Evolutionary conservation across 2,113 vertebrate species (phyloP).

Genomic region (Coptodon bakossiorum): DNA sequence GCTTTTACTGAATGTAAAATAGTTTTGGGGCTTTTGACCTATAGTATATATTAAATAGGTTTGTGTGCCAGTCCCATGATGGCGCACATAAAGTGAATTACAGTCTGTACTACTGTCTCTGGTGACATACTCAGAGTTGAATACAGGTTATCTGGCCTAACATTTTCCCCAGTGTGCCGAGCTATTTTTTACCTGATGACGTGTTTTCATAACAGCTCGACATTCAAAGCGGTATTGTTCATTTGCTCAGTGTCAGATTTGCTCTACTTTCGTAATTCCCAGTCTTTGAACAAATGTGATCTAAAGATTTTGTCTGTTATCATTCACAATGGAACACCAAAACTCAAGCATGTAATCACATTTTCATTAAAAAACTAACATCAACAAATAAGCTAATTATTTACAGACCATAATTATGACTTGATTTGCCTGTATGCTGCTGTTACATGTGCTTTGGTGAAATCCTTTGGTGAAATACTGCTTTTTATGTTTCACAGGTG

Average conservation of each 20-base stretch:
- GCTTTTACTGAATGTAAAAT: not conserved
- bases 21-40: not conserved
- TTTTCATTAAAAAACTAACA: not conserved
- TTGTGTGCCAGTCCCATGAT: not conserved
- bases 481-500: constrained; percentile 55
- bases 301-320: not conserved
- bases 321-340: not conserved
- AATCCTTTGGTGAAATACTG: not conserved
- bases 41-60: not conserved
- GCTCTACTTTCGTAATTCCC: not conserved
- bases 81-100: constrained; percentile 11
- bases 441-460: not conserved
- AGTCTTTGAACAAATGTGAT: not conserved
- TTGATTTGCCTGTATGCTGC: not conserved
- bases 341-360: not conserved
- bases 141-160: not conserved
- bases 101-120: not conserved
- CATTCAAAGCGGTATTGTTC: not conserved
- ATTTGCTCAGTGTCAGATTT: not conserved
- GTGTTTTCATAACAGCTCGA: not conserved
- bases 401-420: not conserved
- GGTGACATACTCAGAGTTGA: constrained; percentile 19
- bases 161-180: not conserved
- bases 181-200: not conserved
- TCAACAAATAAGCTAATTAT: not conserved